Evolutionary conservation across 2,888 invertebrate genomes (phyloP), one percentile per base, ranked within the genome.

Genomic region (Branchipolynoe longqiensis): DNA sequence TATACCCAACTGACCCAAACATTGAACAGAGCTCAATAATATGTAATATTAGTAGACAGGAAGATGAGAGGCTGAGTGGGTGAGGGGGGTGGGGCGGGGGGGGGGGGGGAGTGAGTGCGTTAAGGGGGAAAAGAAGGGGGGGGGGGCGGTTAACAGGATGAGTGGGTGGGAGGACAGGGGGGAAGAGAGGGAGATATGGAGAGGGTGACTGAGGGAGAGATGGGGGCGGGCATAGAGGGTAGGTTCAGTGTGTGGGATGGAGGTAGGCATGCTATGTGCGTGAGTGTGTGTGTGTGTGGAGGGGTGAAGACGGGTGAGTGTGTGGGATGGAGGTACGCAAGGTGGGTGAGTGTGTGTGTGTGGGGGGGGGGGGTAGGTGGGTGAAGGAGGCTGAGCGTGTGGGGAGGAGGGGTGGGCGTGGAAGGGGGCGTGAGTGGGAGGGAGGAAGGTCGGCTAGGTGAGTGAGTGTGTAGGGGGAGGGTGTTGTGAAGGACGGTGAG

Each of bases 131-230:
- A 38, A 36, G 12, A 38, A 18, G 38, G 25, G 69, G 33, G 28
- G 28, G 6, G 18, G 36, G 22, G 69, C 38, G 18, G 62, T 4
- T 4, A 4, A 31, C 2, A 28, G 28, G 28, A 62, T 25, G 31
- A 1, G 25, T 25, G 33, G 69, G 69, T 36, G 69, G 12, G 36
- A 69, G 36, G 36, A 33, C 69, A 69, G n/a, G 36, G 36, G 38
- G 33, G 69, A 69, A 33, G 4, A 38, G n/a, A 38, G 69, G 12
- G n/a, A n/a, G n/a, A n/a, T n/a, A n/a, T n/a, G n/a, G n/a, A n/a
- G n/a, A n/a, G n/a, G n/a, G n/a, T n/a, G n/a, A n/a, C n/a, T 36
- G 12, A 22, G 33, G 69, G n/a, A 69, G 36, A 69, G 69, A 69
- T 69, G 69, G 33, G 12, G 69, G 48, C 48, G 48, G 48, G 8